phyloP scores from a whole-genome alignment of 2,113 vertebrate species.

The Phainopepla nitens region DNA sequence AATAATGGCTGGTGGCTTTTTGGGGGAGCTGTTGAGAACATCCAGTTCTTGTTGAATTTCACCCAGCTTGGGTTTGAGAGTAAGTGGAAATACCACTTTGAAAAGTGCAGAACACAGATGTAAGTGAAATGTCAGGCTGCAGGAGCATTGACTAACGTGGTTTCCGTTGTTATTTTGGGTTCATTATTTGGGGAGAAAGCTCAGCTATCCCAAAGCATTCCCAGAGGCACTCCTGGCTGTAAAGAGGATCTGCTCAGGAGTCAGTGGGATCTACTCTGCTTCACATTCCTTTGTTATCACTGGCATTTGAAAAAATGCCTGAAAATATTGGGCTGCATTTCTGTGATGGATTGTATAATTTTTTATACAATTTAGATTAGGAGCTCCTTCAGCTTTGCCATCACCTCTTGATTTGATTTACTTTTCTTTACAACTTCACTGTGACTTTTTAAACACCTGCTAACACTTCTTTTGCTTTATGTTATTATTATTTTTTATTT shows the following conservation, averaged over 20 bases:
- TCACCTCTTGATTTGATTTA: background rate
- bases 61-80: background rate
- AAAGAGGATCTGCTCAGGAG: background rate
- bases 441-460: background rate
- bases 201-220: background rate
- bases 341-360: background rate
- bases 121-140: background rate
- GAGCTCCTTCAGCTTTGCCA: background rate
- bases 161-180: background rate
- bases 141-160: background rate
- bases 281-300: background rate
- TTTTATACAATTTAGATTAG: background rate
- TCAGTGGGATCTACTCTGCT: background rate
- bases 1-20: background rate
- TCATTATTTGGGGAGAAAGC: background rate
- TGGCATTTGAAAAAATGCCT: background rate
- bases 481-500: background rate
- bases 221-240: background rate
- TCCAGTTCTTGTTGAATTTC: background rate
- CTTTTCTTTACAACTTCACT: background rate
- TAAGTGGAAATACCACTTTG: background rate
- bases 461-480: background rate
- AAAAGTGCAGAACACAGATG: background rate
- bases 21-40: background rate
- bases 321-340: background rate